Conservation (phyloP, 2,888 invertebrate species). For the Microchrysa polita region DNA sequence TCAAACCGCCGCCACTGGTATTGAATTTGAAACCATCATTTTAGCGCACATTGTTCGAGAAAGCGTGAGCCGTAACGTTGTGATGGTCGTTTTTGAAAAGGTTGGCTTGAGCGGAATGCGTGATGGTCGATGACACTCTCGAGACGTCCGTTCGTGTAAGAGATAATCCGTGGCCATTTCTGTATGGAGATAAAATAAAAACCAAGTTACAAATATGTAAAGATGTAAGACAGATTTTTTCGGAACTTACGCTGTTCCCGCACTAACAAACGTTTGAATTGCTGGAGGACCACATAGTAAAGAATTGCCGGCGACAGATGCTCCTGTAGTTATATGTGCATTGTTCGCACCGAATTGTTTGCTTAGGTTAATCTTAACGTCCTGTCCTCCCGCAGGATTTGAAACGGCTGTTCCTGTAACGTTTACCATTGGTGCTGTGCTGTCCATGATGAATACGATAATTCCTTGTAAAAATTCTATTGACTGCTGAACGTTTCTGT, state of each 20-base stretch:
- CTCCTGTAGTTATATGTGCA: conserved; percentile 21
- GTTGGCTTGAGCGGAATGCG: conserved; percentile 53
- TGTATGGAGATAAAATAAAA: not conserved
- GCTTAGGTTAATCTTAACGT: conserved; percentile 3
- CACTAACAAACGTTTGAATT: conserved; percentile 27
- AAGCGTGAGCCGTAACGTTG: conserved; percentile 54
- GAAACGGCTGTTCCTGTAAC: conserved; percentile 46
- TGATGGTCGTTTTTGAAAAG: conserved; percentile 53
- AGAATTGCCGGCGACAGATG: conserved; percentile 40
- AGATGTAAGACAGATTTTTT: not conserved
- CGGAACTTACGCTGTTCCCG: conserved; percentile 29
- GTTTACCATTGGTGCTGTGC: too few species aligned
- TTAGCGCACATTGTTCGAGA: conserved; percentile 54
- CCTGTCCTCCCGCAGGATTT: conserved; percentile 41
- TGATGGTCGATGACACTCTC: conserved; percentile 52
- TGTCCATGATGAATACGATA: not conserved
- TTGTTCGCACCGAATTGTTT: conserved; percentile 29
- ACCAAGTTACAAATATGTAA: too few species aligned
- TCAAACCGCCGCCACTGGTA: conserved; percentile 55
- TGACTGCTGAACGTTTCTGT: too few species aligned
- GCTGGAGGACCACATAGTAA: not conserved
- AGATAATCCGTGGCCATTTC: conserved; percentile 44
- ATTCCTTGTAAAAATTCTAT: too few species aligned
- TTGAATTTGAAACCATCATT: conserved; percentile 54
- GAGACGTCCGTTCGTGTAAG: conserved; percentile 55